These are phyloP conservation scores for Abramis brama DNA, from an alignment of 2,113 vertebrate species.

Conservation along the genomic window DNA sequence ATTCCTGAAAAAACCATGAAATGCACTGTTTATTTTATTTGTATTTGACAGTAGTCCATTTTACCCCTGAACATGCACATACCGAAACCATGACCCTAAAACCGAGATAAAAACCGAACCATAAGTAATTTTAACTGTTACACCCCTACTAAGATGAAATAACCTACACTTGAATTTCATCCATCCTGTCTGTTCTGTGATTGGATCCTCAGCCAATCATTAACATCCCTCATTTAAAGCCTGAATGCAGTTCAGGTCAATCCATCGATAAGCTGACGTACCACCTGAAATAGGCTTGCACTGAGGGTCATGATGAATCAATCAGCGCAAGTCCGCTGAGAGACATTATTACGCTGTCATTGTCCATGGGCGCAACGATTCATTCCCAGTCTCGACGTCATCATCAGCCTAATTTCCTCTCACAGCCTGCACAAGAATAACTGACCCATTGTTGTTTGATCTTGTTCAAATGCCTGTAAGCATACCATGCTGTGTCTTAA, in stretches of 20 bases:
- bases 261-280: slow-evolving; percentile 65
- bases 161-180: slow-evolving; percentile 44
- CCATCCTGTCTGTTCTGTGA: slow-evolving; percentile 54
- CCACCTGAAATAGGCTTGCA: slow-evolving; percentile 56
- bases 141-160: not conserved
- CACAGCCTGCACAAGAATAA: slow-evolving; percentile 15
- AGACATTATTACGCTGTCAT: slow-evolving; percentile 41
- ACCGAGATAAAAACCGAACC: no score
- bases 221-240: not conserved
- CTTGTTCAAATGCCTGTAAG: slow-evolving; percentile 25
- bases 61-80: no score
- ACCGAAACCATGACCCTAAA: no score
- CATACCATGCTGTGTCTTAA: slow-evolving; percentile 17
- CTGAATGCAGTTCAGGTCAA: slow-evolving; percentile 63
- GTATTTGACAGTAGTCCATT: no score
- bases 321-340: slow-evolving; percentile 37
- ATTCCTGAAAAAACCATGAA: no score
- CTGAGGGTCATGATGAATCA: slow-evolving; percentile 65
- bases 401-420: slow-evolving; percentile 21
- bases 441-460: slow-evolving; percentile 25
- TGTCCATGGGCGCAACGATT: slow-evolving; percentile 9
- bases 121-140: no score
- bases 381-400: not conserved
- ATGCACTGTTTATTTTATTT: no score
- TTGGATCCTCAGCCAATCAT: slow-evolving; percentile 64